Evolutionary conservation across 2,797 vertebrate species (phyloP), one percentile per base, ranked within the genome.

Genomic region (Peromyscus nudipes): DNA sequence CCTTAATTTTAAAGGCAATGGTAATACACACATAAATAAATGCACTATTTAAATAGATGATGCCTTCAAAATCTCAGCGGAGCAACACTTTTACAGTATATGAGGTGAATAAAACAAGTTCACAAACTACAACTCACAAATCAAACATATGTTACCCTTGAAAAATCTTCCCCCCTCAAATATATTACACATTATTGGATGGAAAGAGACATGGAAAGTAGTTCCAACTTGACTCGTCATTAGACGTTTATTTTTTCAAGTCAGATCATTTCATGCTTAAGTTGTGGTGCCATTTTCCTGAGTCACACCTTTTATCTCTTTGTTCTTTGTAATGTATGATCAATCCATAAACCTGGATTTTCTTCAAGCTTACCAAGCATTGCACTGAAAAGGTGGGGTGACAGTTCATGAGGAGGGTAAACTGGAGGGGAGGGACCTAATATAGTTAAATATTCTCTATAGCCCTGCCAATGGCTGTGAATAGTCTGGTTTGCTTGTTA

Each of bases 1-100:
- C 37, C 88, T 46, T 89, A 25, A 75, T 31, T 93, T 96, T 96
- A 40, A 85, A 82, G 19, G 31, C 65, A 14, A 95, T 52, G 19
- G 55, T 5, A 76, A 25, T 84, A 71, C 64, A 60, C 52, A 46
- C 19, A 94, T 9, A 25, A 88, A 17, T 62, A 7, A 40, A 65
- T 95, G 43, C 6, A 80, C 9, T 62, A 95, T 29, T 75, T 76
- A 85, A 67, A 73, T 82, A 79, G 12, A 27, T 85, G 77, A 88
- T 94, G 62, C 6, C 23, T 49, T 80, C 17, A 69, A 49, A 73
- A 82, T 86, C 25, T 73, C 46, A 55, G 19, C 75, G 46, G 16
- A 96, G 46, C 52, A 92, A 69, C 9, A 55, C 10, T 79, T 94
- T 57, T 60, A 21, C 29, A 37, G 23, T 69, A 89, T 71, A 6